Conservation (phyloP, 1,140 invertebrate genomes). For the Asobara japonica region DNA sequence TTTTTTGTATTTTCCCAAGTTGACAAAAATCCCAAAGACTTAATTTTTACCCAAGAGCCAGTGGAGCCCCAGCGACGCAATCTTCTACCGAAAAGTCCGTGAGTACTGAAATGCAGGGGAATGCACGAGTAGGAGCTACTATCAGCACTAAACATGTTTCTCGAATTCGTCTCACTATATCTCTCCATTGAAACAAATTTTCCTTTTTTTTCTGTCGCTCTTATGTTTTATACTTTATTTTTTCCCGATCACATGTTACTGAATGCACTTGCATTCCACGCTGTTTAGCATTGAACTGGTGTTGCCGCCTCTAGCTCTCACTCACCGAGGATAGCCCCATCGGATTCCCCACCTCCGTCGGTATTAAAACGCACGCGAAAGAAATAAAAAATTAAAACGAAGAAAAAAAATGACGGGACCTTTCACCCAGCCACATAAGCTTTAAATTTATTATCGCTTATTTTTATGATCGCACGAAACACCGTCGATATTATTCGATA, state of each 20-base stretch:
- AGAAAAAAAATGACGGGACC: constrained; percentile 15
- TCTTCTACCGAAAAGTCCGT: constrained; percentile 68
- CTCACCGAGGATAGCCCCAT: background rate
- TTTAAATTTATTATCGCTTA: constrained; percentile 15
- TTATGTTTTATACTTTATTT: background rate
- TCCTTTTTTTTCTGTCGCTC: background rate
- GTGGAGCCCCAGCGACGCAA: constrained; percentile 76
- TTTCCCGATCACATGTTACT: background rate
- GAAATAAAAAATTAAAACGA: background rate
- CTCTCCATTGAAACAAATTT: constrained; percentile 7
- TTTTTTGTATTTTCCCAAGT: too few species aligned
- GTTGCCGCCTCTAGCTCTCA: background rate
- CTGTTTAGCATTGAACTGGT: background rate
- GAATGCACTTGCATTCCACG: background rate
- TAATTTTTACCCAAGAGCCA: constrained; percentile 73
- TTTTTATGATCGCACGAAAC: constrained; percentile 16
- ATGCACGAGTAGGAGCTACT: constrained; percentile 62
- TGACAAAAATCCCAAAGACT: background rate
- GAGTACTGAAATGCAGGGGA: constrained; percentile 59
- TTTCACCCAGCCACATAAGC: constrained; percentile 17
- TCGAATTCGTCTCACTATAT: background rate
- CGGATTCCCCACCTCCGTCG: constrained; percentile 9
- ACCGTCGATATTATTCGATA: constrained; percentile 1
- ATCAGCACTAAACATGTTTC: constrained; percentile 35
- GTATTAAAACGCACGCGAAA: background rate